A percentile compares a stretch with the other conserved stretches of the same genome.
Conservation (phyloP, 2,797 vertebrate genomes). For the Gallinago solitaria region DNA sequence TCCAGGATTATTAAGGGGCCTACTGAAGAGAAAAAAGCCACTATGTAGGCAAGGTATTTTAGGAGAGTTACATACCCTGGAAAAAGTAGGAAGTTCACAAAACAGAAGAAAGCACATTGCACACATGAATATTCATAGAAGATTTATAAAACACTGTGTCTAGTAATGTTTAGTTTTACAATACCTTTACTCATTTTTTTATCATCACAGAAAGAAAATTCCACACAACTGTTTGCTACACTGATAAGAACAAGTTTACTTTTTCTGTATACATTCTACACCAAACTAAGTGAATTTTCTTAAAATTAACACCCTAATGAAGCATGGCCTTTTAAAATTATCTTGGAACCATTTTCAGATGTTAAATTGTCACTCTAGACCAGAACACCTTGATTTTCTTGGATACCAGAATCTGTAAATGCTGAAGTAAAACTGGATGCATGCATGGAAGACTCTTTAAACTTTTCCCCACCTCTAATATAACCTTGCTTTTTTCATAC, state of each 20-base stretch:
- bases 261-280: rapidly evolving
- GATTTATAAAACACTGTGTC: rapidly evolving
- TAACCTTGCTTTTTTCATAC: background rate
- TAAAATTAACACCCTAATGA: background rate
- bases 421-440: background rate
- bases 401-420: background rate
- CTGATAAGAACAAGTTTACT: background rate
- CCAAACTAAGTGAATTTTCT: background rate
- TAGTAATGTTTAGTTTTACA: background rate
- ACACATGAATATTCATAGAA: background rate
- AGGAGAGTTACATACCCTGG: background rate
- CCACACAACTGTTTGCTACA: background rate
- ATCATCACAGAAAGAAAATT: background rate
- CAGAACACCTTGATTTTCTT: background rate
- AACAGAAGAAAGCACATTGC: rapidly evolving
- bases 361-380: background rate
- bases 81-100: background rate
- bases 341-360: background rate
- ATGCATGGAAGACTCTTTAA: rapidly evolving
- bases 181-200: background rate
- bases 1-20: slow-evolving; percentile 47
- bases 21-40: background rate
- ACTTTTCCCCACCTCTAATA: background rate
- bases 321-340: background rate
- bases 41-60: background rate